Conservation (phyloP, 2,797 vertebrate genomes). For the Xenops minutus region DNA sequence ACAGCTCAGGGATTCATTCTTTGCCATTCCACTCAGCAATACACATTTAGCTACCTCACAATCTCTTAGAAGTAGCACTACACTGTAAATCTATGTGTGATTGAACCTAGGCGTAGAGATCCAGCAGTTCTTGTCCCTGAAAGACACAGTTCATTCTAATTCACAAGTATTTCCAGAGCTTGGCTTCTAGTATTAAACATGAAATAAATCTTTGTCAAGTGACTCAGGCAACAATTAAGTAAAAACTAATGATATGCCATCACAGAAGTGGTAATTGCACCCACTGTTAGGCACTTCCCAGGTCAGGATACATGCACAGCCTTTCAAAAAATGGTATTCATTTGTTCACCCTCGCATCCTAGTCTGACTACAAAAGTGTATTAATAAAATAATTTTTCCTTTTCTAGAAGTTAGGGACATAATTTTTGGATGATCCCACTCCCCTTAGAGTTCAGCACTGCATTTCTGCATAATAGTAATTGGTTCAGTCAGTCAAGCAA, state of each 20-base stretch:
- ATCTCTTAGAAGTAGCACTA: neutral
- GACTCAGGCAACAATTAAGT: conserved; percentile 67
- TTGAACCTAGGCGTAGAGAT: neutral
- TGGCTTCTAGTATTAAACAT: conserved; percentile 19
- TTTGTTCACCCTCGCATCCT: neutral
- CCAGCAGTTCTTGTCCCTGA: neutral
- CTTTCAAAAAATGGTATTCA: conserved; percentile 45
- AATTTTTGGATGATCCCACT: conserved; percentile 25
- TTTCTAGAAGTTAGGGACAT: neutral
- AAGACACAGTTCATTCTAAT: neutral
- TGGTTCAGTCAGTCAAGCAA: conserved; percentile 28
- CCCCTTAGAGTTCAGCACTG: conserved; percentile 21
- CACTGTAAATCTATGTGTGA: neutral
- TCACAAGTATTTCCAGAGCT: neutral
- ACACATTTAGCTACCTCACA: neutral
- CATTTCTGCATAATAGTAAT: conserved; percentile 30
- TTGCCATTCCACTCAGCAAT: neutral
- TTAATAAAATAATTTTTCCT: conserved; percentile 17
- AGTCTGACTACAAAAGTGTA: conserved; percentile 34
- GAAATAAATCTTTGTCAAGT: conserved; percentile 54
- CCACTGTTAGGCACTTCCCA: conserved; percentile 59
- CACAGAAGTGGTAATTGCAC: conserved; percentile 63
- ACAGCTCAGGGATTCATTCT: neutral
- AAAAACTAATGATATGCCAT: conserved; percentile 61
- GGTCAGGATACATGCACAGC: conserved; percentile 34